These are phyloP conservation scores for Oligia strigilis DNA, from an alignment of 2,888 invertebrate genomes.

Conservation along the genomic window DNA sequence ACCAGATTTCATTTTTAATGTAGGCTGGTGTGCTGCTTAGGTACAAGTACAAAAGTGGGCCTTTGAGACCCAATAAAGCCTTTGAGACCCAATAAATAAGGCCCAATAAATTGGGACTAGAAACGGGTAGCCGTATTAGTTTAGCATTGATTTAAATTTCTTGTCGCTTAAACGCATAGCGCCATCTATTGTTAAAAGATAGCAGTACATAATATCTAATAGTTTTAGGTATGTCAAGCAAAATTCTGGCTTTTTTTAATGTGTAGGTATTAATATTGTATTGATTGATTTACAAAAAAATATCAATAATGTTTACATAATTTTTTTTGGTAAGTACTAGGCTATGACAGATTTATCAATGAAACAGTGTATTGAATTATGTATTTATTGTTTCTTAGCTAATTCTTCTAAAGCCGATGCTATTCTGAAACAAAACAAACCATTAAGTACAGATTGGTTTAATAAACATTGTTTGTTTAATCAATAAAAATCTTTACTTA, in stretches of 20 bases:
- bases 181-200: slow-evolving; percentile 20
- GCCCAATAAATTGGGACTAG: background rate
- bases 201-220: background rate
- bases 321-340: background rate
- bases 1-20: background rate
- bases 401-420: slow-evolving; percentile 71
- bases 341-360: background rate
- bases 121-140: background rate
- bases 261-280: background rate
- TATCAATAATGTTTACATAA: background rate
- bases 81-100: background rate
- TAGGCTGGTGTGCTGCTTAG: background rate
- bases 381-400: slow-evolving; percentile 66
- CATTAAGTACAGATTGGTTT: background rate
- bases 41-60: background rate
- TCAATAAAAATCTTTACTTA: background rate
- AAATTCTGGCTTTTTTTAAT: background rate
- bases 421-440: slow-evolving; percentile 67
- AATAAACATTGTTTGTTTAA: background rate
- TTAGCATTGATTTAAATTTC: background rate
- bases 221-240: background rate
- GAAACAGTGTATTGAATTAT: background rate
- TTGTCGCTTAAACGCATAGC: background rate
- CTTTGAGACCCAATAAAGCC: background rate
- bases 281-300: background rate